Evolutionary conservation across 2,888 invertebrate genomes (phyloP), one percentile per base, ranked within the genome.

Genomic region (Mesopsocus fuscifrons): DNA sequence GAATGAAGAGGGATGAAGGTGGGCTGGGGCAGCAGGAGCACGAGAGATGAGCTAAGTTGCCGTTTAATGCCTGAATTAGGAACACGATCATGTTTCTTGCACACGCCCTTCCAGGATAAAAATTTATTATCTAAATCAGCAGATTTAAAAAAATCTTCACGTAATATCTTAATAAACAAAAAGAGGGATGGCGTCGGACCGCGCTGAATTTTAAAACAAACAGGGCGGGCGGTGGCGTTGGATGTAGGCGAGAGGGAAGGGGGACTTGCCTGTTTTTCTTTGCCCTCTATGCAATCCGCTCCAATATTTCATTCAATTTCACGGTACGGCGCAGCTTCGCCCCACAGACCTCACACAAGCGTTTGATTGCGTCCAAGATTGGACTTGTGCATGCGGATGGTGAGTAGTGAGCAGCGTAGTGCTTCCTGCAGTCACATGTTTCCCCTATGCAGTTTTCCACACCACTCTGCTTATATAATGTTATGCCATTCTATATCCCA

Each of bases 91-190:
- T 26, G 26, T 11, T 11, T 6, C 26, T 11, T 11, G 26, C 26
- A 11, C 11, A 26, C 26, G 26, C 26, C 8, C 26, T 26, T 26
- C 26, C 26, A 26, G 26, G 26, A 26, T 26, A 26, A 26, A 26
- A 26, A 26, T 26, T 26, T 26, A 26, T 26, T 26, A 26, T 26
- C 26, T 26, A 26, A 26, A 26, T 26, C 26, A 26, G 8, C 6
- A 26, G 34, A 34, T 38, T 38, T 17, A 21, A 38, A 38, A 38
- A 38, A 38, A 38, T 38, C n/a, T 38, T 17, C 38, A 38, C 38
- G 38, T 38, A 38, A 21, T 38, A 18, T 21, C 38, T 20, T 38
- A 38, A 38, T 38, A 38, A 38, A 38, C 38, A 38, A 38, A 38
- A 20, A 20, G 38, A 38, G 38, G 38, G 21, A 38, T 38, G 38